Base-by-base conservation (phyloP, 2,113 vertebrate species). In the Ptyas mucosa region DNA sequence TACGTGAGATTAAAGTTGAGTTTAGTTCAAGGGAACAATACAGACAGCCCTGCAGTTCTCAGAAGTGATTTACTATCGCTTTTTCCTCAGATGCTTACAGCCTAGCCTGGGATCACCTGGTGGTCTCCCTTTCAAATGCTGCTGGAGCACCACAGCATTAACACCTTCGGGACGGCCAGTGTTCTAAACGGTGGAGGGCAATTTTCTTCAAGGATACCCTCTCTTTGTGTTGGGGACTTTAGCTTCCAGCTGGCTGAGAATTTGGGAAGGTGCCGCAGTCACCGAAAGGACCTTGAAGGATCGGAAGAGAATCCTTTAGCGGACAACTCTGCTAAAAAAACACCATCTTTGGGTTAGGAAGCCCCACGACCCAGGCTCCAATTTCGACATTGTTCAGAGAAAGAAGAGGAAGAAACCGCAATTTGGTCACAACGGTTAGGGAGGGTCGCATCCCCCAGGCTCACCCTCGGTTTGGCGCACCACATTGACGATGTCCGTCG, bases 391-490 rank as follows among this genome's bases (percentile, higher is more conserved):
- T 1, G n/a, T 81, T 81, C n/a, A 1, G 6, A 34, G 29, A 34
- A 75, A 75, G n/a, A 75, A 34, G 69, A 34, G n/a, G n/a, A 75
- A 39, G 69, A 20, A 39, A 39, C 34, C 0, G 18, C 34, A 34
- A n/a, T n/a, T 34, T 15, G 64, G 64, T 34, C 64, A n/a, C 64
- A 39, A 39, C 7, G 0, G 69, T 34, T 75, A 8, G 69, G 69
- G 69, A n/a, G 34, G 6, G 34, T 39, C 69, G 20, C 34, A 39
- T 39, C 18, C 1, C 24, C 1, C 46, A 75, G 6, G 34, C 96
- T 97, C 95, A 99, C 99, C 99, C 94, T 99, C 98, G 0, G 97
- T 97, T 96, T 99, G 99, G 88, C 98, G 97, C 53, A 98, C 93
- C 29, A 98, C 95, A 14, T 98, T 99, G 92, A 98, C 88, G 69